Conservation (phyloP, 2,888 invertebrate genomes). For the Sarcophaga carnaria region DNA sequence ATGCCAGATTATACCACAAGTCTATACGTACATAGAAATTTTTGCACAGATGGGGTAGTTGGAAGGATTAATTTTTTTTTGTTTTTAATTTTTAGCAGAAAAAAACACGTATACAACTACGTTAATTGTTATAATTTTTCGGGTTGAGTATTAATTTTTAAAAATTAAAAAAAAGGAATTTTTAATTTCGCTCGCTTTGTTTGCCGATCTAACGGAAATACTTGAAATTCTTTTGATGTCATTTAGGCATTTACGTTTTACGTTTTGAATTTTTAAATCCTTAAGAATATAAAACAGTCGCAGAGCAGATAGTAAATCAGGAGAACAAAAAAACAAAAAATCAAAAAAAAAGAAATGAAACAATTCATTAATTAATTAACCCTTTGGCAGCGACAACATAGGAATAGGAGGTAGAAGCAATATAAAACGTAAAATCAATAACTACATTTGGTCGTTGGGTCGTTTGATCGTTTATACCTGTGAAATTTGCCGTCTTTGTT, state of each 20-base stretch:
- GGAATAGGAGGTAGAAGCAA: background rate
- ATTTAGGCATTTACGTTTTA: background rate
- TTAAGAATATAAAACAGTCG: background rate
- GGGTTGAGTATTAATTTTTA: slow-evolving; percentile 35
- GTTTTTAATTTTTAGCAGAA: slow-evolving; percentile 8
- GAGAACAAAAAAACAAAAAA: background rate
- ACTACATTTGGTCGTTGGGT: slow-evolving; percentile 53
- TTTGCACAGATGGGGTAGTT: background rate
- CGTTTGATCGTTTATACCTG: slow-evolving; percentile 39
- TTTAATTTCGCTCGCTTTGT: slow-evolving; percentile 3
- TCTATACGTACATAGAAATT: background rate
- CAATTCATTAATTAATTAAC: slow-evolving; percentile 65
- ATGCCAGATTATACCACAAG: slow-evolving; percentile 3
- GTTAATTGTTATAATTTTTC: slow-evolving; percentile 2
- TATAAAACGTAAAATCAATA: slow-evolving; percentile 58
- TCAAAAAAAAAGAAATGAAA: slow-evolving; percentile 13
- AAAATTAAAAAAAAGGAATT: slow-evolving; percentile 51
- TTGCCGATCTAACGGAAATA: slow-evolving; percentile 63
- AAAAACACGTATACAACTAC: background rate
- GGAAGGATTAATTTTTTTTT: slow-evolving; percentile 4
- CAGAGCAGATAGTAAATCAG: too few species aligned
- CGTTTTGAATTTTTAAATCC: slow-evolving; percentile 46
- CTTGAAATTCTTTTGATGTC: slow-evolving; percentile 59
- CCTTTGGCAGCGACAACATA: slow-evolving; percentile 24
- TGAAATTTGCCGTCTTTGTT: slow-evolving; percentile 60